A percentile compares a stretch with the other conserved stretches of the same genome.
These are phyloP conservation scores for Polymixis lichenea DNA, from an alignment of 2,888 invertebrate species.

Conservation along the genomic window DNA sequence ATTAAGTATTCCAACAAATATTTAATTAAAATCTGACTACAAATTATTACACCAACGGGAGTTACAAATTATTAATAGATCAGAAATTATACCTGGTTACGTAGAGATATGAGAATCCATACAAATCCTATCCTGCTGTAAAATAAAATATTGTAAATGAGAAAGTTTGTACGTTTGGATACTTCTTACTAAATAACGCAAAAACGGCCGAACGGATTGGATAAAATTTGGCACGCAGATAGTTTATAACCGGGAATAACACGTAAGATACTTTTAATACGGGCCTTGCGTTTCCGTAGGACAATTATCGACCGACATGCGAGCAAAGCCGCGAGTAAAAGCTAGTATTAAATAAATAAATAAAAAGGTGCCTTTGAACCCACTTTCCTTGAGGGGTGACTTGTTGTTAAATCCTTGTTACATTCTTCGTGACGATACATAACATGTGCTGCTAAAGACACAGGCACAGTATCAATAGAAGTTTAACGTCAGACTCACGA, in stretches of 20 bases:
- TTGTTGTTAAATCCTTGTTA: slow-evolving; percentile 60
- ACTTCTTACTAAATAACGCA: not conserved
- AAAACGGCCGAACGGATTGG: not conserved
- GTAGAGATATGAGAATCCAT: not conserved
- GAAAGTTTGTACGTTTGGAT: not conserved
- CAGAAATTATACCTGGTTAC: not conserved
- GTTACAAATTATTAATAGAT: slow-evolving; percentile 27
- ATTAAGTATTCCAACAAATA: slow-evolving; percentile 1
- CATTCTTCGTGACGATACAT: slow-evolving; percentile 63
- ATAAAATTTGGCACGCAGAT: not conserved
- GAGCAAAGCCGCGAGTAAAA: not conserved
- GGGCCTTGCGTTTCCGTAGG: too few relatives aligned
- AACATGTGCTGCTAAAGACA: slow-evolving; percentile 56
- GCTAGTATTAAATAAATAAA: slow-evolving; percentile 17
- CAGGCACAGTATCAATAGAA: slow-evolving; percentile 50
- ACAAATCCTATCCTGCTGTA: not conserved
- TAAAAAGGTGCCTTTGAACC: slow-evolving; percentile 32
- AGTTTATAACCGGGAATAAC: too few relatives aligned
- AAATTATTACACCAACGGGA: slow-evolving; percentile 6
- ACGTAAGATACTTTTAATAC: fast-evolving
- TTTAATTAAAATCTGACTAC: slow-evolving; percentile 11
- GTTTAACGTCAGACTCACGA: slow-evolving; percentile 25
- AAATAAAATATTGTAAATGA: not conserved
- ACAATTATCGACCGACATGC: too few relatives aligned
- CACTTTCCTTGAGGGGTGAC: slow-evolving; percentile 36